These are phyloP conservation scores for Stichodactyla helianthus DNA, from an alignment of 64 coral and sea anemone genomes.

Conservation along the genomic window DNA sequence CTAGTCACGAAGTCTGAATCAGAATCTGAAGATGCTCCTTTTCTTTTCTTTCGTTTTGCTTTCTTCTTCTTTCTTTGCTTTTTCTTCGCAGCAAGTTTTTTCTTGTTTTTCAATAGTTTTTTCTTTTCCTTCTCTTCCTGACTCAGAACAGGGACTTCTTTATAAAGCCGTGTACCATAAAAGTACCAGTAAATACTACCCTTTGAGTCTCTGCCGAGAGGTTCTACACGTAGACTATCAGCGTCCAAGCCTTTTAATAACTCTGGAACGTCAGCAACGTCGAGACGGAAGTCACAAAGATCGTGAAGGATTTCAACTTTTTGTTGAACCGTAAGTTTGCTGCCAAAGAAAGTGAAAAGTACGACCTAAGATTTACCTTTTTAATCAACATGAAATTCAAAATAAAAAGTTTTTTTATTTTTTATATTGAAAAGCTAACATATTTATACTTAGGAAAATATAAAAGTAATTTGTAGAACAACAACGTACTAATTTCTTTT, in stretches of 20 bases:
- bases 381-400: too few relatives aligned
- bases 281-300: conserved; percentile 89
- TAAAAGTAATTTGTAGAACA: too few relatives aligned
- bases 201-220: conserved; percentile 75
- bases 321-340: conserved; percentile 62
- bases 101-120: conserved; percentile 65
- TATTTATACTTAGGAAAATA: too few relatives aligned
- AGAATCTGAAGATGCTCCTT: conserved; percentile 72
- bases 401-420: too few relatives aligned
- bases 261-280: conserved; percentile 85
- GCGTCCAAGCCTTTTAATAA: conserved; percentile 92
- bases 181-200: conserved; percentile 93
- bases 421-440: too few relatives aligned
- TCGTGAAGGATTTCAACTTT: conserved; percentile 96
- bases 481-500: too few relatives aligned
- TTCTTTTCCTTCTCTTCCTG: conserved; percentile 56
- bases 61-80: conserved; percentile 74
- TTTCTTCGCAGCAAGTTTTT: conserved; percentile 38
- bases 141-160: conserved; percentile 50
- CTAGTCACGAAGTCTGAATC: conserved; percentile 67
- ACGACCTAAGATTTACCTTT: neutral
- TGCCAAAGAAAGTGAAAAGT: conserved; percentile 28
- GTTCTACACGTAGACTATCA: conserved; percentile 93
- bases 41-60: conserved; percentile 58
- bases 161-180: conserved; percentile 92